Percentiles rank a stretch among this genome's conserved stretches.
phyloP scores from a whole-genome alignment of 2,888 invertebrate species.

The Phytoseiulus persimilis region DNA sequence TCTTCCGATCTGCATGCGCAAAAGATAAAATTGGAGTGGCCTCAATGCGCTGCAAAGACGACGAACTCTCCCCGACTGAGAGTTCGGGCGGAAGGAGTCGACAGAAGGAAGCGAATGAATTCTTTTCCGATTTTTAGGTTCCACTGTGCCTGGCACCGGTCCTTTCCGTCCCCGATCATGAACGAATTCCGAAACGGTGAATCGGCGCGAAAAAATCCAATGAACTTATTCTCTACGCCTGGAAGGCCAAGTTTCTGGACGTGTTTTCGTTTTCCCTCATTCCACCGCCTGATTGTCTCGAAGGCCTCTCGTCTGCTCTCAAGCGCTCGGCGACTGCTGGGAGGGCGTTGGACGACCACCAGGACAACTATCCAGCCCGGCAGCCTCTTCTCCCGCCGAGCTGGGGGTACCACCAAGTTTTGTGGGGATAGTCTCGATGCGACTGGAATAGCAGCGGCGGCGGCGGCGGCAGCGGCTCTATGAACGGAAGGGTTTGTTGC shows the following conservation, averaged over 20 bases:
- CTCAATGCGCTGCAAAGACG: neutral
- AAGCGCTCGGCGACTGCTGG: neutral
- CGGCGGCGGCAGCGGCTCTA: neutral
- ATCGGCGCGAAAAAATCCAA: too few relatives aligned
- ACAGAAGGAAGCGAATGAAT: neutral
- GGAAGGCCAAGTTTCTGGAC: too few relatives aligned
- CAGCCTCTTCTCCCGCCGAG: neutral
- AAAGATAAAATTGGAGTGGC: neutral
- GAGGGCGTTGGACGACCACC: neutral
- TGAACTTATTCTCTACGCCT: too few relatives aligned
- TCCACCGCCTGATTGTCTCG: too few relatives aligned
- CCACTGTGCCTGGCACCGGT: too few relatives aligned
- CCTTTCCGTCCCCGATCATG: too few relatives aligned
- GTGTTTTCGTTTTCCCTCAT: too few relatives aligned
- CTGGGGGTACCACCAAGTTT: neutral
- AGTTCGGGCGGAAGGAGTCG: neutral
- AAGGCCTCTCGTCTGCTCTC: too few relatives aligned
- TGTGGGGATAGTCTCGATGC: neutral
- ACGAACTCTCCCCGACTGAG: neutral
- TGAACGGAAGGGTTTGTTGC: neutral
- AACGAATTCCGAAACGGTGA: too few relatives aligned
- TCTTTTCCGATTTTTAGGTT: neutral
- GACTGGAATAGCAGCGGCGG: neutral
- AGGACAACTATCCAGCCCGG: neutral
- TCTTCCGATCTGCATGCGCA: neutral